A percentile compares a stretch with the other conserved stretches of the same genome.
phyloP scores from a whole-genome alignment of 2,888 invertebrate genomes.

The Tenthredo scrophulariae region DNA sequence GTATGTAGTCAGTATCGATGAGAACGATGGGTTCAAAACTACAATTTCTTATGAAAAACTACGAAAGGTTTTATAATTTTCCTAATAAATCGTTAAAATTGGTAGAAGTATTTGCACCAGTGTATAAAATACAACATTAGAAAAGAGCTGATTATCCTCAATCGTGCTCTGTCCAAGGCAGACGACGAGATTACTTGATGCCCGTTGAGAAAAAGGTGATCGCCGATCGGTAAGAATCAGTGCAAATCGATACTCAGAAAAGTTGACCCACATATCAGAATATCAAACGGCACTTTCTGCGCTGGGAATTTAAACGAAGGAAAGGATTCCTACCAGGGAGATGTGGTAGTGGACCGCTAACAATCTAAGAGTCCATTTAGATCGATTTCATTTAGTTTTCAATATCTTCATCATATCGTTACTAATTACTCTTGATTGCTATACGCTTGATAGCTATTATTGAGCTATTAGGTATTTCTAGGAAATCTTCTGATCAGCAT shows the following conservation, averaged over 20 bases:
- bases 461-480: not conserved
- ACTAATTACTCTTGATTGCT: not conserved
- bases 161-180: not conserved
- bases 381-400: not conserved
- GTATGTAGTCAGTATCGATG: not conserved
- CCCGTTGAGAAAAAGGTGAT: slow-evolving; percentile 6
- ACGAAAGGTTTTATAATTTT: no score
- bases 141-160: not conserved
- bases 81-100: no score
- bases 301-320: slow-evolving; percentile 19
- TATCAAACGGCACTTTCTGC: slow-evolving; percentile 20
- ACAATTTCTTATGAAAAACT: no score
- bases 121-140: not conserved
- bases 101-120: no score
- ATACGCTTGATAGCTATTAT: not conserved
- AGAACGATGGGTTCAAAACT: not conserved
- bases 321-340: slow-evolving; percentile 16
- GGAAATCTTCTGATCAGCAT: slow-evolving; percentile 4
- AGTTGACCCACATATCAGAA: not conserved
- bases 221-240: slow-evolving; percentile 10
- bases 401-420: not conserved
- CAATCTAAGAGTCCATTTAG: not conserved
- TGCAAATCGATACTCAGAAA: slow-evolving; percentile 10
- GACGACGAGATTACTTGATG: not conserved
- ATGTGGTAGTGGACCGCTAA: slow-evolving; percentile 27